Evolutionary conservation across 2,888 invertebrate species (phyloP).

Genomic region (Ormyrus thymus): DNA sequence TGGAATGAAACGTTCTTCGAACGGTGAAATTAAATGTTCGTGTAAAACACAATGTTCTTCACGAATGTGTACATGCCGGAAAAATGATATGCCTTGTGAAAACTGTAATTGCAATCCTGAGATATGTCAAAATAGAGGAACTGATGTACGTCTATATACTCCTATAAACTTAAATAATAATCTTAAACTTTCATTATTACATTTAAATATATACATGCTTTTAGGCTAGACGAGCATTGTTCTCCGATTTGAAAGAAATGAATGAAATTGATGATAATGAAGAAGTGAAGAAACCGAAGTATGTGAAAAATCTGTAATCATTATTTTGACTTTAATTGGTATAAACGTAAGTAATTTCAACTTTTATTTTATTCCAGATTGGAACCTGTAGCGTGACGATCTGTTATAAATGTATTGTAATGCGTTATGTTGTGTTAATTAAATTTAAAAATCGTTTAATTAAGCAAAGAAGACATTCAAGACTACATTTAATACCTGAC

Average conservation of each 20-base stretch:
- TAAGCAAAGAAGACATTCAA: too few relatives aligned
- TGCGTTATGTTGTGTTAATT: background rate
- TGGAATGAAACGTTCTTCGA: conserved; percentile 77
- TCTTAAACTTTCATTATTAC: conserved; percentile 1
- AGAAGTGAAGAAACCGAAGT: conserved; percentile 51
- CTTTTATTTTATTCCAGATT: conserved; percentile 41
- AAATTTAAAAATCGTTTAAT: too few relatives aligned
- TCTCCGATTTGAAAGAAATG: conserved; percentile 39
- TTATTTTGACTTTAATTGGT: background rate
- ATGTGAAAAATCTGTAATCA: conserved; percentile 7
- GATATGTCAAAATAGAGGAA: conserved; percentile 72
- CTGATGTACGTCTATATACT: conserved; percentile 44
- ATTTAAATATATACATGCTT: conserved; percentile 5
- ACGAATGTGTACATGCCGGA: conserved; percentile 80
- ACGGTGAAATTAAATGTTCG: conserved; percentile 79
- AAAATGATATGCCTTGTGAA: conserved; percentile 75
- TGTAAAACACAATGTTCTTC: conserved; percentile 80
- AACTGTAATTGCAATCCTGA: conserved; percentile 78
- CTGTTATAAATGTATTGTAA: background rate
- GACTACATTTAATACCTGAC: too few relatives aligned
- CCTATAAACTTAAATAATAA: background rate
- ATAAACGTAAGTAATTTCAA: background rate
- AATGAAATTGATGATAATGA: background rate
- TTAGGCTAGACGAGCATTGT: conserved; percentile 49
- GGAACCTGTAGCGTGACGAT: conserved; percentile 28